Percentiles rank a stretch among this genome's conserved stretches.
These are phyloP conservation scores for Rhyacophila evoluta DNA, from an alignment of 2,888 invertebrate genomes.

Conservation along the genomic window DNA sequence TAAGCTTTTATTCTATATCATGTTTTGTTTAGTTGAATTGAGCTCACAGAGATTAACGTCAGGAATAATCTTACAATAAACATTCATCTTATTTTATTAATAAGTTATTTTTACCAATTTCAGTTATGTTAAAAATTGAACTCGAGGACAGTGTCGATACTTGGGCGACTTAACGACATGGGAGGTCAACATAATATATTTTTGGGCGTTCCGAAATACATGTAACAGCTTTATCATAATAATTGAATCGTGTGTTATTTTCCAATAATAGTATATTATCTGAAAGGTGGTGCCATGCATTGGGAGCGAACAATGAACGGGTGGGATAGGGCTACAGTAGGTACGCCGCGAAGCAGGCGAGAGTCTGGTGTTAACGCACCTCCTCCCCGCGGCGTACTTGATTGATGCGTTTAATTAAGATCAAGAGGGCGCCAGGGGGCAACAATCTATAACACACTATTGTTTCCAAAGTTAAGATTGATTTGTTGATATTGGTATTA, in stretches of 20 bases:
- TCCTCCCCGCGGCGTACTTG: constrained; percentile 23
- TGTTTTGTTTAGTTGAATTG: too few relatives aligned
- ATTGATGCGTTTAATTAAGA: constrained; percentile 24
- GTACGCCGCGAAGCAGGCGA: constrained; percentile 1
- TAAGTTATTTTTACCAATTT: too few relatives aligned
- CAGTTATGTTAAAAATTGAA: too few relatives aligned
- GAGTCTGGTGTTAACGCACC: constrained; percentile 13
- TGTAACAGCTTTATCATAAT: neutral
- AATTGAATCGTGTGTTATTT: neutral
- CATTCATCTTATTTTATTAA: too few relatives aligned
- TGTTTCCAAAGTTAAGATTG: neutral
- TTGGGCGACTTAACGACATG: too few relatives aligned
- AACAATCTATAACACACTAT: neutral
- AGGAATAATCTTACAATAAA: too few relatives aligned
- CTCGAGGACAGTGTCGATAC: too few relatives aligned
- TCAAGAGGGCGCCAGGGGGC: constrained; percentile 20
- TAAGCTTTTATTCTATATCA: too few relatives aligned
- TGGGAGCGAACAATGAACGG: neutral
- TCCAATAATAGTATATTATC: constrained; percentile 10
- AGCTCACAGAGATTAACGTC: too few relatives aligned
- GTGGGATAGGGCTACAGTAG: neutral
- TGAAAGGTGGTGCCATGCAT: neutral
- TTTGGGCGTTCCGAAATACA: neutral
- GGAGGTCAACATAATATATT: neutral
- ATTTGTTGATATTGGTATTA: neutral